Evolutionary conservation across 2,888 invertebrate species (phyloP), one percentile per base, ranked within the genome.

Genomic region (Crossocerus cetratus): DNA sequence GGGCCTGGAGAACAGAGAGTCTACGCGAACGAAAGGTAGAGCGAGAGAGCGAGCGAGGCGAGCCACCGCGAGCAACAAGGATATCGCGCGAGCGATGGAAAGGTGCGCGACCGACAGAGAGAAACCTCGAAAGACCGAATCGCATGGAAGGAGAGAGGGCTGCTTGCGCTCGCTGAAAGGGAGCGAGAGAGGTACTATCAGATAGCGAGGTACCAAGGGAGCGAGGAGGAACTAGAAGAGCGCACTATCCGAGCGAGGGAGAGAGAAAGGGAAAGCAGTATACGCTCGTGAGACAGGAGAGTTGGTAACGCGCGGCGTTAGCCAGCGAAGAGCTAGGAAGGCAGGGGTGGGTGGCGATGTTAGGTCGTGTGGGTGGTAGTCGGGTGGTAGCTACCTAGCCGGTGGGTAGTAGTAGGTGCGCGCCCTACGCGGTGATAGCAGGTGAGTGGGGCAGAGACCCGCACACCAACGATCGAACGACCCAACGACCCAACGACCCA

Each of bases 351-450:
- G 49, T 49, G 49, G 49, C 16, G 49, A 32, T 32, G 49, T 49
- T 49, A 49, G 49, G 49, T 49, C 49, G 49, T 49, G 65, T 72
- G 75, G 71, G 72, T 44, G 64, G 58, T 69, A 32, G 69, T 44
- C 54, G 76, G 71, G 72, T 69, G 72, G 68, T 55, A 65, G 76
- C 83, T 76, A 77, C 83, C 74, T 76, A 76, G 64, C 69, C 65
- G 53, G 69, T 69, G 76, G 78, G 77, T 83, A 83, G 82, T 76
- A 81, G 78, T 83, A 84, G 83, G 83, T 84, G 83, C 83, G 83
- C 83, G 84, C 83, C 84, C 73, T 84, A 84, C 82, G 78, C 76
- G 84, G 74, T 32, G 32, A 70, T 80, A 79, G 76, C 85, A 84
- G 85, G 85, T 83, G 84, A 82, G 84, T 83, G 85, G 83, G 83